A percentile compares a stretch with the other conserved stretches of the same genome.
These are phyloP conservation scores for Anthopleura sola DNA, from an alignment of 64 coral and sea anemone species.

Conservation along the genomic window DNA sequence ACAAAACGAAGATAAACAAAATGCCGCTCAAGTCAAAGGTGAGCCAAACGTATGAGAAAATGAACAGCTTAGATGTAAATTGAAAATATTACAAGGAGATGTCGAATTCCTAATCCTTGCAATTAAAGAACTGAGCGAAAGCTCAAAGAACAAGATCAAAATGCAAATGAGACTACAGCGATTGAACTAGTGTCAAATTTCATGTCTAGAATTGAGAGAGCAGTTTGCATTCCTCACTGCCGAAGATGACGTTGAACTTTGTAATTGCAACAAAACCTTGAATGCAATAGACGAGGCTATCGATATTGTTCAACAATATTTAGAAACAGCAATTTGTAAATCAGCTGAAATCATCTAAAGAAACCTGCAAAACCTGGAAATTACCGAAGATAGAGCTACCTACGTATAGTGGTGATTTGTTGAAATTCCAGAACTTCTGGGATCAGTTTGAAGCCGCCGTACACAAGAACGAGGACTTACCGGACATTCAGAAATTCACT, in stretches of 20 bases:
- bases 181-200: constrained; percentile 5
- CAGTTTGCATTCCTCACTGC: constrained; percentile 1
- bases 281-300: constrained; percentile 35
- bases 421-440: constrained; percentile 62
- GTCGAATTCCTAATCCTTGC: constrained; percentile 17
- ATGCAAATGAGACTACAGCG: constrained; percentile 31
- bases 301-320: constrained; percentile 29
- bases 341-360: constrained; percentile 20
- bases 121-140: constrained; percentile 22
- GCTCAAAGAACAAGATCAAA: constrained; percentile 3
- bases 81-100: constrained; percentile 37
- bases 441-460: constrained; percentile 59
- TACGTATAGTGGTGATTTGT: constrained; percentile 45
- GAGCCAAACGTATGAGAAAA: background rate
- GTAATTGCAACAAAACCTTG: constrained; percentile 15
- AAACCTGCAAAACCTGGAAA: constrained; percentile 31
- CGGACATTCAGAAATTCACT: constrained; percentile 59
- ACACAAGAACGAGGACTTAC: constrained; percentile 34
- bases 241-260: constrained; percentile 19
- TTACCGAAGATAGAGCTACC: constrained; percentile 39
- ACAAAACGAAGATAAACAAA: background rate
- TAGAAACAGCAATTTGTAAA: constrained; percentile 26
- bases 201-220: constrained; percentile 29
- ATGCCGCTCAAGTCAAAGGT: background rate
- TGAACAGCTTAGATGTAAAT: constrained; percentile 3